A percentile compares a stretch with the other conserved stretches of the same genome.
These are phyloP conservation scores for Bufo gargarizans DNA, from an alignment of 2,113 vertebrate genomes.

Conservation along the genomic window DNA sequence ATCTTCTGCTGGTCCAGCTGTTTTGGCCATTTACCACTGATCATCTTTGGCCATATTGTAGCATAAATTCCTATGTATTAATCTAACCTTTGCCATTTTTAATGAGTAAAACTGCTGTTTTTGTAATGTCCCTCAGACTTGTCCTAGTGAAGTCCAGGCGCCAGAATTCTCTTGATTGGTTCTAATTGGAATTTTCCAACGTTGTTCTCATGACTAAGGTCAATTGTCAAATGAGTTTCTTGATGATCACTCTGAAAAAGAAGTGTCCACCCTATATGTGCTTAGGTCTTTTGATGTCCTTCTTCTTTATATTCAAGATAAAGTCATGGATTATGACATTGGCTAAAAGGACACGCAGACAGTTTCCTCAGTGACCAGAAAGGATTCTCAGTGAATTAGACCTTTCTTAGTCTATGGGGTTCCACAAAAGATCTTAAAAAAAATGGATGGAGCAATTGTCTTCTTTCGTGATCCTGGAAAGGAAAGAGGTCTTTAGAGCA, in stretches of 20 bases:
- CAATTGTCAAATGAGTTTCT: conserved; percentile 70
- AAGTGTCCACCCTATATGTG: conserved; percentile 69
- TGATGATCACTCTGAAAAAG: background rate
- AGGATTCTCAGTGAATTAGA: conserved; percentile 80
- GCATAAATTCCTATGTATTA: background rate
- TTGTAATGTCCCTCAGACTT: background rate
- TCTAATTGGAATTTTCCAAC: conserved; percentile 6
- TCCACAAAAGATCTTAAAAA: conserved; percentile 81
- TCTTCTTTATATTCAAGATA: conserved; percentile 80
- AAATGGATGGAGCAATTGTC: conserved; percentile 90
- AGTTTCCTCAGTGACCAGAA: conserved; percentile 75
- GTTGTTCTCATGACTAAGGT: conserved; percentile 66
- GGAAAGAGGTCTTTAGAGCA: conserved; percentile 76
- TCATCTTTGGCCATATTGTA: background rate
- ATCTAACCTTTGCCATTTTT: background rate
- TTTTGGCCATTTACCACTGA: background rate
- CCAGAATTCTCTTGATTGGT: background rate
- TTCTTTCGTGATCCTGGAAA: conserved; percentile 88
- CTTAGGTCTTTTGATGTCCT: conserved; percentile 80
- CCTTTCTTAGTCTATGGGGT: conserved; percentile 77
- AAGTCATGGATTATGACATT: conserved; percentile 77
- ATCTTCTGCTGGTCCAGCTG: background rate
- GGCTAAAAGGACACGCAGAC: conserved; percentile 74
- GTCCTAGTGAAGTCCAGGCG: background rate
- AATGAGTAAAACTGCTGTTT: background rate